These are phyloP conservation scores for Orcinus orca DNA, from an alignment of 2,113 vertebrate species.

Conservation along the genomic window DNA sequence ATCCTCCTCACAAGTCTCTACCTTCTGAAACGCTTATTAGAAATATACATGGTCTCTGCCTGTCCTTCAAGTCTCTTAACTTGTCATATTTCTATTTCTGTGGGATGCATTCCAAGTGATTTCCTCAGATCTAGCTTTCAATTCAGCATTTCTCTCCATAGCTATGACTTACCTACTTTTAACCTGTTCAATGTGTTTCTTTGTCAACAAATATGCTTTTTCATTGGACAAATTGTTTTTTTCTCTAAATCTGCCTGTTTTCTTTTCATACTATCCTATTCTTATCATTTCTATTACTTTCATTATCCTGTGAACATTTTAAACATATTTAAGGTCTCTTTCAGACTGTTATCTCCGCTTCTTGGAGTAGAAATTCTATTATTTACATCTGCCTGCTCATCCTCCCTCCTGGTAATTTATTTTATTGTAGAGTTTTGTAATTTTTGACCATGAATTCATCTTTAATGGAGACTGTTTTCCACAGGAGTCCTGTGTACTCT, in stretches of 20 bases:
- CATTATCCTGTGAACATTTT: not conserved
- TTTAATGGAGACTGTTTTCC: not conserved
- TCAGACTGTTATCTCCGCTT: not conserved
- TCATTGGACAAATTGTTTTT: not conserved
- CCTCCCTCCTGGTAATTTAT: not conserved
- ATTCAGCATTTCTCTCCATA: not conserved
- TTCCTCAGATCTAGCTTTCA: not conserved
- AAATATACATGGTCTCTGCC: not conserved
- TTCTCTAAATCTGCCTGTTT: not conserved
- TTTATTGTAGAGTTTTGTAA: not conserved
- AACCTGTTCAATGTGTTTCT: not conserved
- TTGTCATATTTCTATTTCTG: not conserved
- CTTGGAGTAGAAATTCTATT: not conserved
- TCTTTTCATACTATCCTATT: not conserved
- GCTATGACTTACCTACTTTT: not conserved
- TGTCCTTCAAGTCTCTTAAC: not conserved
- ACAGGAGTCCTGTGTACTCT: not conserved
- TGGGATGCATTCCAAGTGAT: not conserved
- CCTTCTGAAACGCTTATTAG: not conserved
- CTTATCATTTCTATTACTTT: not conserved
- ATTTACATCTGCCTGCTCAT: not conserved
- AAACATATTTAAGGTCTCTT: constrained; percentile 5
- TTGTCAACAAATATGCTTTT: not conserved
- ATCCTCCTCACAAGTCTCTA: not conserved
- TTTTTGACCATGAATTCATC: not conserved